Evolutionary conservation across 2,113 vertebrate species (phyloP).

Genomic region (Bujurquina vittata): DNA sequence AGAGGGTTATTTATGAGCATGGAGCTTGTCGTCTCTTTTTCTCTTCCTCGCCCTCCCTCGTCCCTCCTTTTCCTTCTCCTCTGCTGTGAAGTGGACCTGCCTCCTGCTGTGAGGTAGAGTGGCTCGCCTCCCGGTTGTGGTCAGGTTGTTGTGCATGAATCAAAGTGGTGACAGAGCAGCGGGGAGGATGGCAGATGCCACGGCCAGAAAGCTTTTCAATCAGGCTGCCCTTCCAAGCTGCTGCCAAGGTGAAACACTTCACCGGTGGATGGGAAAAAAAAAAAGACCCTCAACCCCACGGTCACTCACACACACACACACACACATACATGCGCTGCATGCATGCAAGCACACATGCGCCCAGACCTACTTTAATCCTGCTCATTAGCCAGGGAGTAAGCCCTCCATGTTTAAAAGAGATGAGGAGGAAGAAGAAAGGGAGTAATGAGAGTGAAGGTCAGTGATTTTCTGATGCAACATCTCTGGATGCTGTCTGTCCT

Average conservation of each 20-base stretch:
- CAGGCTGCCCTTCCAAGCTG: slow-evolving; percentile 82
- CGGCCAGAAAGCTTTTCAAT: slow-evolving; percentile 85
- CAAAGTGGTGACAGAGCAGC: slow-evolving; percentile 83
- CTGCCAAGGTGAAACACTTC: slow-evolving; percentile 82
- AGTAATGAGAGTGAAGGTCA: slow-evolving; percentile 56
- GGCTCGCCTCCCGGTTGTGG: slow-evolving; percentile 71
- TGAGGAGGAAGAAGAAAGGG: slow-evolving; percentile 31
- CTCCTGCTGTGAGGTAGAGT: slow-evolving; percentile 69
- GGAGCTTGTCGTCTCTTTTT: slow-evolving; percentile 10
- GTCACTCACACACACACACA: slow-evolving; percentile 23
- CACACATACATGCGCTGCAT: background rate
- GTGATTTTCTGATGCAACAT: slow-evolving; percentile 31
- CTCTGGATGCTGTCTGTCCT: slow-evolving; percentile 31
- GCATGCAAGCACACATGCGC: slow-evolving; percentile 23
- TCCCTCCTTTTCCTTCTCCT: slow-evolving; percentile 52
- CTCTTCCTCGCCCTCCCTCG: slow-evolving; percentile 19
- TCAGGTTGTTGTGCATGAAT: slow-evolving; percentile 80
- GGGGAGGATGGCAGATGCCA: slow-evolving; percentile 84
- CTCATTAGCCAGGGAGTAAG: slow-evolving; percentile 72
- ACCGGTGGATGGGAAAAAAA: slow-evolving; percentile 37
- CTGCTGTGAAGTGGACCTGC: slow-evolving; percentile 67
- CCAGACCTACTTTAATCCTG: slow-evolving; percentile 65
- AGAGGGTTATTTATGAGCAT: slow-evolving; percentile 49
- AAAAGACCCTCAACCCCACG: slow-evolving; percentile 54
- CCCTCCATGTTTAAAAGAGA: slow-evolving; percentile 60